Evolutionary conservation across 2,888 invertebrate genomes (phyloP), one percentile per base, ranked within the genome.

Genomic region (Sphaerophoria rueppellii): DNA sequence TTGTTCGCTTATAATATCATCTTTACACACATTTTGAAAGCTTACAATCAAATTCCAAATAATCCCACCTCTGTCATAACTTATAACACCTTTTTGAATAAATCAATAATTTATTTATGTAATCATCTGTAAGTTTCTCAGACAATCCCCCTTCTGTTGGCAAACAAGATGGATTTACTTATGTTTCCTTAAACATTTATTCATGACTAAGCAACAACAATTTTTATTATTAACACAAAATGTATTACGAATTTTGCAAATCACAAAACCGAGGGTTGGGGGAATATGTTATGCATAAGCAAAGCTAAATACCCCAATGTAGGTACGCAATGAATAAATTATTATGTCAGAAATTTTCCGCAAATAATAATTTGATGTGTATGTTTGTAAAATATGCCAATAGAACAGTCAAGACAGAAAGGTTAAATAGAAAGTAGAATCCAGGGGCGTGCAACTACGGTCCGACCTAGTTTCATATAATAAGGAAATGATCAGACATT

Each of bases 61-160:
- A 7, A 55, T n/a, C 35, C 12, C 34, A 3, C 55, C 35, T 24
- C 35, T 2, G 24, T 24, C 34, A 34, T 54, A 6, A 12, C 24
- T n/a, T 54, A n/a, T 6, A 6, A 11, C 24, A 7, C 54, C 2
- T 4, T n/a, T 55, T 35, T 55, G 55, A 55, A 55, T 55, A 35
- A 43, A 55, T 55, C 55, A 55, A 55, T 55, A 55, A 55, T 52
- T 24, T 24, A 24, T 24, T 24, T 55, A 55, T 14, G 34, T 35
- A 55, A 55, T 55, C 55, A 55, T 34, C 55, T 55, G 55, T 55
- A 35, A 55, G 34, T 35, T 24, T 55, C 34, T 35, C 55, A 55
- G 6, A 55, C 2, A n/a, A 55, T n/a, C 34, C n/a, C 35, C 35
- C 34, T 7, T 55, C 14, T 3, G 35, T 34, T 55, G 0, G 7